Base-by-base conservation (phyloP, 2,888 invertebrate genomes). In the Caenorhabditis japonica region DNA sequence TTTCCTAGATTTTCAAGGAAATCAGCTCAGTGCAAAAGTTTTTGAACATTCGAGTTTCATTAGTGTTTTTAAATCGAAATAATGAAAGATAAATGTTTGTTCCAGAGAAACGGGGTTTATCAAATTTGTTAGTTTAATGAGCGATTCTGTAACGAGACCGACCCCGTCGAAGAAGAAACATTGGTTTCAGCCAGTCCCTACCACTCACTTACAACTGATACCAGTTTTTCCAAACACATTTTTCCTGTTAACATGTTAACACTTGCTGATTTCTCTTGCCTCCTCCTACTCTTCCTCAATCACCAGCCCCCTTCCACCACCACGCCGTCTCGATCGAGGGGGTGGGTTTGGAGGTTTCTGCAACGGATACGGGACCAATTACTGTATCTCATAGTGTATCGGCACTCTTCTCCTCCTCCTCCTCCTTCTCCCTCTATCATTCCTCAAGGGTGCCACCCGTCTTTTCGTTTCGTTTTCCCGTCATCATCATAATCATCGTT, bases 221-320 rank as follows among this genome's bases (percentile, higher is more conserved):
- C 69, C 69, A 69, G 69, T 69, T 69, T 69, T 25, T 52, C n/a
- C 25, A 55, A 51, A 52, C 66, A 43, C 68, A 55, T 61, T 70
- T 70, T 70, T 61, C 61, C 61, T 70, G 61, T 61, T 61, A 61
- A 61, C 60, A 69, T 69, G n/a, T n/a, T n/a, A n/a, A 36, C 69
- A 51, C 36, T 66, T 51, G 39, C 43, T 56, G 56, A 66, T 56
- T 56, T 58, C 66, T 56, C 56, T 61, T n/a, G n/a, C n/a, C n/a
- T n/a, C n/a, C n/a, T n/a, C n/a, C n/a, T n/a, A n/a, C n/a, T n/a
- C n/a, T n/a, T n/a, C n/a, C n/a, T 27, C 53, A 53, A 55, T 53
- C 61, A 62, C 39, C 43, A 39, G n/a, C 30, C 10, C 10, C 30
- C 30, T 30, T 30, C 30, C 30, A 53, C 61, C 61, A 21, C 36